Evolutionary conservation across 1,140 invertebrate species (phyloP), one percentile per base, ranked within the genome.

Genomic region (Metaphire vulgaris): DNA sequence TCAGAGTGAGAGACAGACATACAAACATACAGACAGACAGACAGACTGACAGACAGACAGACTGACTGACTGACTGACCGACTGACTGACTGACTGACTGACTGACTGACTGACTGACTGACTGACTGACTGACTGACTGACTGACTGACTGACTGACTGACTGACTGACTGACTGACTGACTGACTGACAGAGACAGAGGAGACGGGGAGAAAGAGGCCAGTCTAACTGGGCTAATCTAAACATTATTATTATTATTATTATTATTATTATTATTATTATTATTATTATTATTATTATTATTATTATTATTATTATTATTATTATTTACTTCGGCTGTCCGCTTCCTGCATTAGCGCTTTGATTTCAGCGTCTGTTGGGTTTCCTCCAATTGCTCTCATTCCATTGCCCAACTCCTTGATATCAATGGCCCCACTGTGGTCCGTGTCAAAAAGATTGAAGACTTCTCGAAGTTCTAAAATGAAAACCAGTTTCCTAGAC

Each of bases 381-480:
- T 73, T 73, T 6, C 31, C 32, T 56, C 72, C 72, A 32, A 73
- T 14, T 26, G 72, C 72, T 26, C 72, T 73, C 32, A 73, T 26
- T 15, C 72, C 72, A 33, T 73, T 34, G 1, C 14, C 72, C 1
- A 73, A 41, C 26, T 73, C 72, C 26, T 73, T 34, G 28, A 41
- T 28, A 29, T 73, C 72, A 28, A 73, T 56, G 30, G 29, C 33
- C 15, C 72, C 72, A 41, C 30, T 41, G 34, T 64, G 33, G 33
- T 73, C 30, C 34, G 6, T 33, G 34, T 73, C 72, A 21, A 73
- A 73, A 15, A 73, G 72, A 56, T 73, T 26, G 34, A 73, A 73
- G 32, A 73, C 28, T 29, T 21, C 28, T n/a, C 31, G 21, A 26
- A 31, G 28, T 64, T 73, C 72, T 73, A 26, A 16, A 41, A 56